Evolutionary conservation across 1,140 invertebrate species (phyloP).

Genomic region (Panulirus ornatus): DNA sequence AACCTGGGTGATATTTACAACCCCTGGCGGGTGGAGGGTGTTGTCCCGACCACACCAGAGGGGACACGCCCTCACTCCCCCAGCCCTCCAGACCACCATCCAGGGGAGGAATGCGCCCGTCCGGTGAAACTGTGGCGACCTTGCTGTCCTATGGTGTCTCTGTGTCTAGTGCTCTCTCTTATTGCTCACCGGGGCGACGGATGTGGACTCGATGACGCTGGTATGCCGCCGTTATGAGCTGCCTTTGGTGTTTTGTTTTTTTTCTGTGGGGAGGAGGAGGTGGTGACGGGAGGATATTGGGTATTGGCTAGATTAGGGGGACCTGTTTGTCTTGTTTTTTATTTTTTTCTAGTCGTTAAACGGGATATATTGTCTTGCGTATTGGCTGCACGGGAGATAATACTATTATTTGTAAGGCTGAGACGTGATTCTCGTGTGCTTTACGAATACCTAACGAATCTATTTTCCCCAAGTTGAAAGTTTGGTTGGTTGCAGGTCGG

Average conservation of each 20-base stretch:
- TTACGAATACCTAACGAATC: background rate
- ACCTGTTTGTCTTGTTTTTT: slow-evolving; percentile 12
- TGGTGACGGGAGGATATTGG: no score
- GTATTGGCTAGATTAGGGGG: background rate
- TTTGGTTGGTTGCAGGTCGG: no score
- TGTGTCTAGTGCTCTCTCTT: background rate
- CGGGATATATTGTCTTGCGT: background rate
- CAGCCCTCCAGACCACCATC: background rate
- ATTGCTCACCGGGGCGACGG: background rate
- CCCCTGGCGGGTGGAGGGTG: slow-evolving; percentile 11
- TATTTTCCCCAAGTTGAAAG: no score
- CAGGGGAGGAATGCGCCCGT: background rate
- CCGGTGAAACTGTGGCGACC: slow-evolving; percentile 16
- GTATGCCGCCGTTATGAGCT: slow-evolving; percentile 25
- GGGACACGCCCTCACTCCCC: background rate
- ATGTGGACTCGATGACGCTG: background rate
- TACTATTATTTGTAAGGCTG: background rate
- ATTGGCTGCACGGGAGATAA: background rate
- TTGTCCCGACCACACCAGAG: background rate
- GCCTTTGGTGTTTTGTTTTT: background rate
- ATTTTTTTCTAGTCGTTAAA: background rate
- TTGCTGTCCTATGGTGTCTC: slow-evolving; percentile 13
- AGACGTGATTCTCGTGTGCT: background rate
- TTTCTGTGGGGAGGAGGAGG: no score
- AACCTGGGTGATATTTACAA: slow-evolving; percentile 36